phyloP scores from a whole-genome alignment of 2,888 invertebrate species.

The Drepanosiphum platanoidis region DNA sequence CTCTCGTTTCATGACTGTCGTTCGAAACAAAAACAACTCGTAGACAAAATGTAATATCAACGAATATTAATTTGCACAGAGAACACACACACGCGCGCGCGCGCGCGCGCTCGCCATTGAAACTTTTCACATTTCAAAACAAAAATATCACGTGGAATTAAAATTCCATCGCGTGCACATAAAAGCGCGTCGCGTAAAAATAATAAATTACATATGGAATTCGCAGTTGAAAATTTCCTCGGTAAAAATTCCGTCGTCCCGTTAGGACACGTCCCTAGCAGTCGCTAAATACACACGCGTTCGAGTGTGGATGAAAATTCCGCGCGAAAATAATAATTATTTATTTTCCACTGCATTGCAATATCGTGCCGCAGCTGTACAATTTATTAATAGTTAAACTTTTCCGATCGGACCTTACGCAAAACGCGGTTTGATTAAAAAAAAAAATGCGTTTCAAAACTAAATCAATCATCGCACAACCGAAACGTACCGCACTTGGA shows the following conservation, averaged over 20 bases:
- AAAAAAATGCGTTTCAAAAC: not conserved
- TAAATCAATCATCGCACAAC: not conserved
- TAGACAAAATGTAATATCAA: not conserved
- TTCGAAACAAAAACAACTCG: not conserved
- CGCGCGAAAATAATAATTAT: not conserved
- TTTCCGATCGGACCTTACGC: not conserved
- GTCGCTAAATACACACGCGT: not conserved
- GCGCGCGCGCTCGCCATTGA: too few species aligned
- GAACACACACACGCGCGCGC: too few species aligned
- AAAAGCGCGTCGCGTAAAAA: not conserved
- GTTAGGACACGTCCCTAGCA: not conserved
- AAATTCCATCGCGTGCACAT: not conserved
- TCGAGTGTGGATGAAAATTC: not conserved
- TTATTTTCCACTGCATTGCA: not conserved
- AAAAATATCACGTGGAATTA: not conserved
- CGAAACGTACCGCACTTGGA: not conserved
- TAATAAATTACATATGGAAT: not conserved
- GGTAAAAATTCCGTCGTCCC: not conserved
- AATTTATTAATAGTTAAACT: not conserved
- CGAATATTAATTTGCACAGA: not conserved
- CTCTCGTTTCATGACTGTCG: not conserved
- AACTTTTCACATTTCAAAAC: not conserved
- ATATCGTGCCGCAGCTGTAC: not conserved
- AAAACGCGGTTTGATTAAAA: not conserved
- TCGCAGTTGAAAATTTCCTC: not conserved